Evolutionary conservation across 1,140 invertebrate genomes (phyloP), one percentile per base, ranked within the genome.

Genomic region (Aphelinus certus): DNA sequence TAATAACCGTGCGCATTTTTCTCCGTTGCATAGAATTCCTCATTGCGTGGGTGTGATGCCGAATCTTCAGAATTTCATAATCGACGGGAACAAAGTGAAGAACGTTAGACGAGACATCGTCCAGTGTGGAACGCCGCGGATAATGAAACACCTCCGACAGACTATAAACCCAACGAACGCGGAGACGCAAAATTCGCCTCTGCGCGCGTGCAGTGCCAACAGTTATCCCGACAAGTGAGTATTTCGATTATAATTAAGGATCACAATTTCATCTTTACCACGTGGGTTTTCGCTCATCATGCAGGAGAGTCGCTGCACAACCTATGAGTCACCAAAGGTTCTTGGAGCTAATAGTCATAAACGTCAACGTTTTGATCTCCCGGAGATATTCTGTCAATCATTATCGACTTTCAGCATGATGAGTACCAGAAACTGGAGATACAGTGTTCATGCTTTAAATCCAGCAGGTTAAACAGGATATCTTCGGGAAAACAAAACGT

Each of bases 31-130:
- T 81, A 96, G 94, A 71, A 87, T 97, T 77, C 95, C 96, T 47
- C 91, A 88, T 80, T 91, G 91, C 48, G 81, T 98, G 43, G 91
- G 94, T 1, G 86, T 93, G 6, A 88, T 97, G 77, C 92, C 93
- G 1, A 94, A 96, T 83, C 85, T 98, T 56, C 95, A 95, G 79
- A 93, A 93, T 71, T 89, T 98, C 57, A 91, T 92, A 74, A 88
- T 97, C 58, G 94, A 96, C 66, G 96, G 95, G 1, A 98, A 98
- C 88, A 93, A 94, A 77, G 88, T 97, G 76, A 90, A 92, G 79
- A 92, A 91, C 45, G 91, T 96, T 55, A 87, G 95, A 67, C 89
- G 92, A 64, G 95, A 96, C 83, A 92, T 96, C 60, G 88, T 96
- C 58, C 90, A 92, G 84, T 92, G 94, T 71, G 96, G 96, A 5